A percentile compares a stretch with the other conserved stretches of the same genome.
Evolutionary conservation across 2,797 vertebrate genomes (phyloP).

Genomic region (Halcyon badia): DNA sequence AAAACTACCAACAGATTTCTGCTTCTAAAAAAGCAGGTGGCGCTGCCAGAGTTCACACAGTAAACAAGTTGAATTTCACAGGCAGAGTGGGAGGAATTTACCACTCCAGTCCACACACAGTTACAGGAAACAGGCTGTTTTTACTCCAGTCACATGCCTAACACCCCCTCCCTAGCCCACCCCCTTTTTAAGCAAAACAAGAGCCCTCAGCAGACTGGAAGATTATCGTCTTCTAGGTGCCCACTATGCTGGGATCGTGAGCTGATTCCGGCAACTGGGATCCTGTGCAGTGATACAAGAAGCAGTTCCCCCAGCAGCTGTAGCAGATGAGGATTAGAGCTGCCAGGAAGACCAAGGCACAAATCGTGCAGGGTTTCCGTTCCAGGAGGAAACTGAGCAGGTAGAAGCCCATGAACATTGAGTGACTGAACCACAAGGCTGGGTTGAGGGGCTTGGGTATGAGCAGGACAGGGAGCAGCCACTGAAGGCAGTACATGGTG

Average conservation of each 20-base stretch:
- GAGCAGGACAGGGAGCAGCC: conserved; percentile 97
- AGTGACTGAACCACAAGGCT: conserved; percentile 98
- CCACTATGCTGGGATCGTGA: conserved; percentile 93
- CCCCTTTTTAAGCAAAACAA: conserved; percentile 68
- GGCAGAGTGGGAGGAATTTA: conserved; percentile 78
- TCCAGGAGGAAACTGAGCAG: conserved; percentile 99
- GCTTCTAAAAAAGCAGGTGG: conserved; percentile 78
- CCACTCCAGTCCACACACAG: conserved; percentile 59
- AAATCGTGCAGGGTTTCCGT: conserved; percentile 99
- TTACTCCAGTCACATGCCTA: conserved; percentile 77
- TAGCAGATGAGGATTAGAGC: conserved; percentile 99
- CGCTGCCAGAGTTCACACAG: conserved; percentile 81
- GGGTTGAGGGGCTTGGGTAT: conserved; percentile 99
- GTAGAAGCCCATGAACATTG: conserved; percentile 99
- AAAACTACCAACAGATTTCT: conserved; percentile 37
- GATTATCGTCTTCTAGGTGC: conserved; percentile 84
- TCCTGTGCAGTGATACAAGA: conserved; percentile 97
- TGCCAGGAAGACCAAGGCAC: conserved; percentile 98
- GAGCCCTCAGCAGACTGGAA: conserved; percentile 54
- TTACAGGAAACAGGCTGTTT: conserved; percentile 54
- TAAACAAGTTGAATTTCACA: conserved; percentile 80
- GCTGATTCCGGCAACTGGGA: conserved; percentile 90
- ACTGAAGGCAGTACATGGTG: conserved; percentile 99
- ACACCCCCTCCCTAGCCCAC: conserved; percentile 67
- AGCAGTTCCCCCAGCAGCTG: conserved; percentile 99